A percentile compares a stretch with the other conserved stretches of the same genome.
Evolutionary conservation across 2,888 invertebrate species (phyloP).

Genomic region (Sabatieria punctata): DNA sequence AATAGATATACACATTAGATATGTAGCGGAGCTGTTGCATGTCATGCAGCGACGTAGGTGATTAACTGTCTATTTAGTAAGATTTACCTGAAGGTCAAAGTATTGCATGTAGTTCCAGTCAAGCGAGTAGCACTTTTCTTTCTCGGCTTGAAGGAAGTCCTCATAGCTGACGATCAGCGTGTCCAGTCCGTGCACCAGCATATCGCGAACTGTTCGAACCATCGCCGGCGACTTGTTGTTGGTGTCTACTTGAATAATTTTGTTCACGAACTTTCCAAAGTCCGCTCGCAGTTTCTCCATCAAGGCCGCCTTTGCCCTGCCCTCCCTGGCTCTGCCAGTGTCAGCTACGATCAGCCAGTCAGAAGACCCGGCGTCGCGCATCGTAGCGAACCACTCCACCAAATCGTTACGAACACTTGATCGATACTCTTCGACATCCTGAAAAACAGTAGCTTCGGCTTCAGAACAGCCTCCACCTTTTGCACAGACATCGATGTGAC

Average conservation of each 20-base stretch:
- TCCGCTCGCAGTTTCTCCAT: not conserved
- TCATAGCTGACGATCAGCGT: not conserved
- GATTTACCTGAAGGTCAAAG: not conserved
- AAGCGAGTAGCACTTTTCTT: not conserved
- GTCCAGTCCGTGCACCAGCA: not conserved
- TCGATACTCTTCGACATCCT: not conserved
- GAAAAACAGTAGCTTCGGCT: not conserved
- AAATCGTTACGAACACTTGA: not conserved
- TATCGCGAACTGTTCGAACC: not conserved
- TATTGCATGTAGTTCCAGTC: not conserved
- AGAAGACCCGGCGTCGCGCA: conserved; percentile 1
- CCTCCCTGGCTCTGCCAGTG: not conserved
- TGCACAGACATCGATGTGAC: not conserved
- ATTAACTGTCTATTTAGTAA: too few relatives aligned
- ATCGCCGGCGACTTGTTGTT: not conserved
- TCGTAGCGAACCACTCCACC: conserved; percentile 6
- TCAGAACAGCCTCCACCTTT: not conserved
- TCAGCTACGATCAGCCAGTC: conserved; percentile 6
- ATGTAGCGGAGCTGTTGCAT: too few relatives aligned
- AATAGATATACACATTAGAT: not conserved
- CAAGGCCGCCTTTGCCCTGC: not conserved
- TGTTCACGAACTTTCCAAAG: conserved; percentile 4
- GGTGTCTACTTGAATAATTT: not conserved
- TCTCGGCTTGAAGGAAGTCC: not conserved
- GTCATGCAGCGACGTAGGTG: too few relatives aligned